Conservation (phyloP, 2,888 invertebrate genomes). For the Acanthosepion lycidas region DNA sequence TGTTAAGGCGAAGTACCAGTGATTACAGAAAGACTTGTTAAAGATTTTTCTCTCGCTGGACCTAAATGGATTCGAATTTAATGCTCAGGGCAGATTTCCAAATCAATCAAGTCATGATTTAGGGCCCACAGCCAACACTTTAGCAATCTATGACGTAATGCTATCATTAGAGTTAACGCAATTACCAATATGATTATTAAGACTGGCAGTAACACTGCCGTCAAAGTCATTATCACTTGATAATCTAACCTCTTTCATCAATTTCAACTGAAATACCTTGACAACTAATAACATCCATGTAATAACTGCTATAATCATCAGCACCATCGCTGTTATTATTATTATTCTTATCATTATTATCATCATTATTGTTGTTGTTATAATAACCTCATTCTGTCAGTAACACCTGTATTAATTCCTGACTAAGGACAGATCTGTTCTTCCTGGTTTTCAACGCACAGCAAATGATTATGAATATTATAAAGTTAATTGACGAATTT, state of each 20-base stretch:
- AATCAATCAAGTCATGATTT: not conserved
- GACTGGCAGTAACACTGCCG: not conserved
- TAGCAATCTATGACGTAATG: slow-evolving; percentile 8
- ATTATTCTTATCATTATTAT: too few species aligned
- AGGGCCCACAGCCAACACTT: slow-evolving; percentile 11
- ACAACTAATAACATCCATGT: not conserved
- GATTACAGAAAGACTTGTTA: not conserved
- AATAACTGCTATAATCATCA: not conserved
- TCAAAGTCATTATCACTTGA: slow-evolving; percentile 21
- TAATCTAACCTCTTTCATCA: slow-evolving; percentile 2
- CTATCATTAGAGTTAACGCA: slow-evolving; percentile 15
- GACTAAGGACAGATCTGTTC: too few species aligned
- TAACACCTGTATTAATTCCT: too few species aligned
- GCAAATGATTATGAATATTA: too few species aligned
- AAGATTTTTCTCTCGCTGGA: not conserved
- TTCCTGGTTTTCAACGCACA: too few species aligned
- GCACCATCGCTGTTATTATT: too few species aligned
- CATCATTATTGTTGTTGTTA: not conserved
- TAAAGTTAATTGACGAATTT: too few species aligned
- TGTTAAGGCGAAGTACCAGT: not conserved
- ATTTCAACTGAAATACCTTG: not conserved
- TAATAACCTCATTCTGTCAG: too few species aligned
- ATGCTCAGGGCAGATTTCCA: slow-evolving; percentile 13
- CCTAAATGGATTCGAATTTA: not conserved
- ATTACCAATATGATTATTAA: slow-evolving; percentile 22